Evolutionary conservation across 1,140 invertebrate genomes (phyloP).

Genomic region (Tetranychus cinnabarinus): DNA sequence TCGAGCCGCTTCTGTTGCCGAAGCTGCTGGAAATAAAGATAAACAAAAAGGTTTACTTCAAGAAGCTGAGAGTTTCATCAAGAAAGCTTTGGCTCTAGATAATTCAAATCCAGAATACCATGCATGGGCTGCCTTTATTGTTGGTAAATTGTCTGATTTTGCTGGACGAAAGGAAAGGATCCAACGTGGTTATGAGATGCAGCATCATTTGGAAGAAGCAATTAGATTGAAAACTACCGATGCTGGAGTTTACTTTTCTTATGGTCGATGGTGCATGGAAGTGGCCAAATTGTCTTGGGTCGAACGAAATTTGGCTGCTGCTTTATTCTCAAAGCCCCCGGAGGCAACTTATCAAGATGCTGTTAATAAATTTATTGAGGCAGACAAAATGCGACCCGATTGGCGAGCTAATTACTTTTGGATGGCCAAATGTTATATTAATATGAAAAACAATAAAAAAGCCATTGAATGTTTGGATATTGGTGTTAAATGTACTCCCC

Average conservation of each 20-base stretch:
- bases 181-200: not conserved
- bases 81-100: not conserved
- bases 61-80: not conserved
- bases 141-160: constrained; percentile 1
- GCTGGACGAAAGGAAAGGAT: constrained; percentile 1
- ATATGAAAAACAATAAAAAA: not conserved
- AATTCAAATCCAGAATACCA: not conserved
- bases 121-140: not conserved
- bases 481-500: not conserved
- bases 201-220: not conserved
- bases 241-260: not conserved
- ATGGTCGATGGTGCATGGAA: constrained; percentile 4
- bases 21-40: not conserved
- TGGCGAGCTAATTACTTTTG: constrained; percentile 3
- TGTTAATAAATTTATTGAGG: not conserved
- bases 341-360: constrained; percentile 37
- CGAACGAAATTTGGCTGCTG: constrained; percentile 41
- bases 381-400: not conserved
- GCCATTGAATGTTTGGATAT: not conserved
- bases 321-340: constrained; percentile 43
- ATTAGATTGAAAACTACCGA: constrained; percentile 1
- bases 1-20: not conserved
- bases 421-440: not conserved
- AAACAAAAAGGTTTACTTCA: not conserved
- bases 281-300: constrained; percentile 34